Base-by-base conservation (phyloP, 2,888 invertebrate species). In the Lordiphosa andalusiaca region DNA sequence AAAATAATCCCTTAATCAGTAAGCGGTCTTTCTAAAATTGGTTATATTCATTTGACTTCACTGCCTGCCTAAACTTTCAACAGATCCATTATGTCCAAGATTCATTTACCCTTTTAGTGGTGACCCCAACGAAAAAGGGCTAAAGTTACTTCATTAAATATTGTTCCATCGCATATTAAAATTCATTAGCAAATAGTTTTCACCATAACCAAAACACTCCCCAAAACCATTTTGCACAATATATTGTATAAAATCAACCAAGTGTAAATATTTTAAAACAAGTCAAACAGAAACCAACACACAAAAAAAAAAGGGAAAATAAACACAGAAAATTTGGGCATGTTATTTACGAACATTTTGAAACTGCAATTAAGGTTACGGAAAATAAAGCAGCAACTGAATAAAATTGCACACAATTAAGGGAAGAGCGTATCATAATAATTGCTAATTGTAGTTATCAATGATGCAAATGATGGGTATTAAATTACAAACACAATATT, bases 301-400 rank as follows among this genome's bases (percentile, higher is more conserved):
- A 58, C 66, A 13, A 56, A 16, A 42, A 3, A 44, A 37, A 40
- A 56, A 38, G 19, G 19, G 55, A 50, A 16, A 1, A 9, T 2
- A 1, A 30, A 36, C 35, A 52, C 49, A 57, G 36, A 13, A 9
- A 5, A 12, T 69, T 70, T 55, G 59, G 19, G 19, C 19, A 19
- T 19, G 19, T 4, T 19, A 4, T 19, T 19, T 19, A 4, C 57
- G n/a, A 62, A 38, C 41, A 62, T 49, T 66, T 71, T 69, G 50
- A 62, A 63, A 53, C 38, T 63, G 65, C 51, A 69, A 74, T 71
- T 69, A 53, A 61, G 41, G 36, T 36, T 42, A 30, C 23, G 25
- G 25, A 25, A 25, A 25, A 35, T 25, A 23, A 19, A 12, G n/a
- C 23, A 40, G 16, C 6, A 47, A 38, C 19, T 12, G 46, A 37